phyloP scores from a whole-genome alignment of 1,140 invertebrate genomes.

The Rhyacophila brunnea region DNA sequence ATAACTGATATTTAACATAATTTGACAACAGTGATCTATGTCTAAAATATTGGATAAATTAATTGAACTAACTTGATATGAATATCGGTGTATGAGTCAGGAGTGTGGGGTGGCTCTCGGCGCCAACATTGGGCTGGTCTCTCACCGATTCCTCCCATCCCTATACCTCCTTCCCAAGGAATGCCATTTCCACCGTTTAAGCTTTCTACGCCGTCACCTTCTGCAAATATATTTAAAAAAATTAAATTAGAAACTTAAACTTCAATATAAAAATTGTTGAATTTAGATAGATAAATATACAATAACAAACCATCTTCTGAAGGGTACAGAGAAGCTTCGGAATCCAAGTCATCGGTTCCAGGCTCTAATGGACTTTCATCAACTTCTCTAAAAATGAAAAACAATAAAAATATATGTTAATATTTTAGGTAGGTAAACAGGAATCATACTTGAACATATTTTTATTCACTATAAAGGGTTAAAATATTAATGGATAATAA shows the following conservation, averaged over 20 bases:
- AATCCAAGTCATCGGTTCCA: slow-evolving; percentile 70
- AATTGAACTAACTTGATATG: slow-evolving; percentile 29
- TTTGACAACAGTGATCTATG: no score
- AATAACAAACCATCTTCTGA: slow-evolving; percentile 67
- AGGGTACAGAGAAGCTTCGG: slow-evolving; percentile 65
- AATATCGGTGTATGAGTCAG: slow-evolving; percentile 33
- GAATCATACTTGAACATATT: no score
- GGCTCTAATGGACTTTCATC: slow-evolving; percentile 74
- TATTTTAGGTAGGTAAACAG: no score
- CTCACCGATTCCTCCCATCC: slow-evolving; percentile 17
- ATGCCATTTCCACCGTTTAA: slow-evolving; percentile 9
- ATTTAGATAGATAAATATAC: slow-evolving; percentile 9
- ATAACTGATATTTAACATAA: no score
- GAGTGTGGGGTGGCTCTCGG: slow-evolving; percentile 30
- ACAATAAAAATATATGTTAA: slow-evolving; percentile 4
- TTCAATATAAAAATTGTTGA: no score
- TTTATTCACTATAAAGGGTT: no score
- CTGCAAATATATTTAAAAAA: slow-evolving; percentile 7
- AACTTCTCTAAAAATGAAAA: slow-evolving; percentile 64
- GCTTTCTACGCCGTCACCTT: slow-evolving; percentile 30
- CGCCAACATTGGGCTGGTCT: slow-evolving; percentile 33
- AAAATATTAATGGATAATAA: no score
- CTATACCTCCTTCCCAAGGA: slow-evolving; percentile 1
- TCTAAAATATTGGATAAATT: neutral
- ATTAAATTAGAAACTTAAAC: no score